Evolutionary conservation across 2,797 vertebrate genomes (phyloP).

Genomic region (Echiichthys vipera): DNA sequence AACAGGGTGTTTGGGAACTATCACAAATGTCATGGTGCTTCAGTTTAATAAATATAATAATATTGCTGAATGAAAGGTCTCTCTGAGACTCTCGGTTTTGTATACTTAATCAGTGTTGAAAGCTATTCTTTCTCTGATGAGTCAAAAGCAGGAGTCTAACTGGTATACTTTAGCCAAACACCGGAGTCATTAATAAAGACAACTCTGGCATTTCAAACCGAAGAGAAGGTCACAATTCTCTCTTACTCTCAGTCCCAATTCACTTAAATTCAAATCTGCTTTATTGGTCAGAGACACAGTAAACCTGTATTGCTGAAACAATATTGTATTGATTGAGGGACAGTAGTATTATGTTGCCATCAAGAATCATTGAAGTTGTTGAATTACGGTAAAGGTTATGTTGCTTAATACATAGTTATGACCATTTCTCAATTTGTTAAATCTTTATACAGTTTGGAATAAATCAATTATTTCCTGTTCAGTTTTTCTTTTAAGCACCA

Average conservation of each 20-base stretch:
- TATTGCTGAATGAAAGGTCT: neutral
- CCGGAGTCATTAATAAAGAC: conserved; percentile 56
- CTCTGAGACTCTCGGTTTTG: neutral
- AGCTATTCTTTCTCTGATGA: conserved; percentile 15
- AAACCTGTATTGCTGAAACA: conserved; percentile 38
- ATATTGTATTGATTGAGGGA: conserved; percentile 56
- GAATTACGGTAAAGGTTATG: neutral
- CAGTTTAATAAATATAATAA: conserved; percentile 4
- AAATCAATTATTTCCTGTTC: neutral
- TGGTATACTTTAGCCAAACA: conserved; percentile 49
- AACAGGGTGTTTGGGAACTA: neutral
- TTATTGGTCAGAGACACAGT: conserved; percentile 43
- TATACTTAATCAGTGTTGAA: conserved; percentile 1
- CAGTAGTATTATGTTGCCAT: conserved; percentile 39
- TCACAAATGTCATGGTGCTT: conserved; percentile 4
- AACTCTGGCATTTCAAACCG: conserved; percentile 64
- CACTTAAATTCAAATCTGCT: conserved; percentile 55
- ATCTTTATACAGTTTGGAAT: neutral
- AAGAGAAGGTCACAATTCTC: conserved; percentile 53
- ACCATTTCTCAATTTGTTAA: neutral
- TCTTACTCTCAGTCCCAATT: conserved; percentile 44
- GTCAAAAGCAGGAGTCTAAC: conserved; percentile 19
- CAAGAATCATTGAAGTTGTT: conserved; percentile 31
- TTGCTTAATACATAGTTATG: neutral
- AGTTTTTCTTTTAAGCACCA: neutral